phyloP scores from a whole-genome alignment of 2,888 invertebrate species.

The Rhamnusium bicolor region DNA sequence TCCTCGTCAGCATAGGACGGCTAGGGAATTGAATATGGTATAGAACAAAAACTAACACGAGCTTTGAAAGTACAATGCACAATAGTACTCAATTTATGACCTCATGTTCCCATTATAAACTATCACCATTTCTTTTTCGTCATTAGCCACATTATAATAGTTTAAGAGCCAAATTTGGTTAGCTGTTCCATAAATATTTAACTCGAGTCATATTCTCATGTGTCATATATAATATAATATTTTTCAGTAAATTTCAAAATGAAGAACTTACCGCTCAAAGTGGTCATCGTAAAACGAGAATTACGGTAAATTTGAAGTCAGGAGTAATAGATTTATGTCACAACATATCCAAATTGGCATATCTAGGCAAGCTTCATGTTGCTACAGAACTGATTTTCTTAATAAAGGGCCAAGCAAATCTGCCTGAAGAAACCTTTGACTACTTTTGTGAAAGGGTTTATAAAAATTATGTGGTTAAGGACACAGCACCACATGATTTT shows the following conservation, averaged over 20 bases:
- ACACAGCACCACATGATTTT: constrained; percentile 31
- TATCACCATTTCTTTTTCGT: no score
- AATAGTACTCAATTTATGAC: no score
- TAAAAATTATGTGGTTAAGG: constrained; percentile 37
- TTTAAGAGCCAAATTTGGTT: no score
- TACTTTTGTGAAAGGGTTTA: constrained; percentile 42
- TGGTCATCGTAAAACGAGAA: constrained; percentile 42
- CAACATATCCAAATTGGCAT: constrained; percentile 47
- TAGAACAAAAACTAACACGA: no score
- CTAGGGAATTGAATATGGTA: no score
- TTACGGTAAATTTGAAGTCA: constrained; percentile 32
- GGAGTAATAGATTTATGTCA: constrained; percentile 19
- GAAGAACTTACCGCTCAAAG: constrained; percentile 24
- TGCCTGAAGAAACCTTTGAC: constrained; percentile 44
- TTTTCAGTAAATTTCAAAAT: constrained; percentile 33
- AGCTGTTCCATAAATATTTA: no score
- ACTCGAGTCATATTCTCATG: no score
- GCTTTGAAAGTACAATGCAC: no score
- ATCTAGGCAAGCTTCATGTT: constrained; percentile 51
- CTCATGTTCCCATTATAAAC: no score
- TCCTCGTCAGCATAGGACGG: no score
- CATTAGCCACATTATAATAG: no score
- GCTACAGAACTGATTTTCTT: constrained; percentile 53
- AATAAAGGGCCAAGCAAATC: constrained; percentile 44
- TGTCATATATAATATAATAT: constrained; percentile 19